Evolutionary conservation across 2,888 invertebrate species (phyloP), one percentile per base, ranked within the genome.

Genomic region (Archips crataeganus): DNA sequence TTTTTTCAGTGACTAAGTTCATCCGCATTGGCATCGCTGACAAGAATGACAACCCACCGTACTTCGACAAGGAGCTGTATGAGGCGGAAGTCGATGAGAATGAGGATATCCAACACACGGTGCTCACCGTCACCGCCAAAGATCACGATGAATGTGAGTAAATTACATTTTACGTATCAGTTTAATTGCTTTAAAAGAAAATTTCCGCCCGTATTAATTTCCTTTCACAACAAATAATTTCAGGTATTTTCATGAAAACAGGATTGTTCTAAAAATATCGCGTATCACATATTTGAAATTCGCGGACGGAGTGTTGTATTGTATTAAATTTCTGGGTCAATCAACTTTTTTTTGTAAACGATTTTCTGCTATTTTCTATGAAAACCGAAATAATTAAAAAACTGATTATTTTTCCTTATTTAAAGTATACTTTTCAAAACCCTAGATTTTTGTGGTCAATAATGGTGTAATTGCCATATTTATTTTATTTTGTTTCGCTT

Each of bases 11-110:
- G 94, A 99, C 98, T 81, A 99, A 99, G 95, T 99, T 98, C 95
- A 99, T 99, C 94, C 98, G 99, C 83, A 99, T 99, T 94, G 98
- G 98, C 85, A 99, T 99, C 89, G 98, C 98, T 83, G 99, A 99
- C 95, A 99, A 99, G 95, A 99, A 99, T 97, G 99, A 99, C 96
- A 99, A 99, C 95, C 98, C 99, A 77, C 99, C 99, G 78, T 98
- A 98, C 94, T 99, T 99, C 95, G 98, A 98, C 95, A 99, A 99
- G 95, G 97, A 97, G 86, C 96, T 98, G 84, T 99, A 99, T 95
- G 98, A 98, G 94, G 99, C 99, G 85, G 98, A 98, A 94, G 99
- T 99, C 86, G 98, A 99, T 95, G 99, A 99, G 92, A 99, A 99
- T 96, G 98, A 99, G 93, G 98, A 99, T 89, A 98, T 98, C 86